Evolutionary conservation across 2,113 vertebrate species (phyloP).

Genomic region (Gymnobelideus leadbeateri): DNA sequence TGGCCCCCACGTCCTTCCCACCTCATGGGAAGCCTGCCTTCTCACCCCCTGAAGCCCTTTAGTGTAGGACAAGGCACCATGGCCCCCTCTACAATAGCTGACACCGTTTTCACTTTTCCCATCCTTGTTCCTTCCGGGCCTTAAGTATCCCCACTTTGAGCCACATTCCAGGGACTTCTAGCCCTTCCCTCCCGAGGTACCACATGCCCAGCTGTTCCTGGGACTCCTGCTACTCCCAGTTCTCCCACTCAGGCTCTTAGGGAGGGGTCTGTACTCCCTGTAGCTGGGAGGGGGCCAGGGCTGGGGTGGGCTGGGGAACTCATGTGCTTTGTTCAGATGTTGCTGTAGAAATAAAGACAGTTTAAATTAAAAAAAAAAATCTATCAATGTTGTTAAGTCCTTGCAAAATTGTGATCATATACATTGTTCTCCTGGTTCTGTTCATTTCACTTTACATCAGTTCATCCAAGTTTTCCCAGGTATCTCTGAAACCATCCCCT

Average conservation of each 20-base stretch:
- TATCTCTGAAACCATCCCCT: too few relatives aligned
- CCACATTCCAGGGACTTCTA: not conserved
- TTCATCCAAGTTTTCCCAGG: too few relatives aligned
- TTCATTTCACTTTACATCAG: too few relatives aligned
- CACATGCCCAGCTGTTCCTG: slow-evolving; percentile 40
- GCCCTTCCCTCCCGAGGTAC: not conserved
- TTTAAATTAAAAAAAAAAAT: too few relatives aligned
- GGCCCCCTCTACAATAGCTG: not conserved
- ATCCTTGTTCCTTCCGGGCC: not conserved
- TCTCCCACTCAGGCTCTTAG: not conserved
- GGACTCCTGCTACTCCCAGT: too few relatives aligned
- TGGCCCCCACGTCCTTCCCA: too few relatives aligned
- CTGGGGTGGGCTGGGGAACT: not conserved
- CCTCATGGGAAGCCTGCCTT: too few relatives aligned
- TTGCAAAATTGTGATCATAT: too few relatives aligned
- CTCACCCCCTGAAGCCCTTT: not conserved
- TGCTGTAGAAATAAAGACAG: slow-evolving; percentile 81
- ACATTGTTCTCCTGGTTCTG: too few relatives aligned
- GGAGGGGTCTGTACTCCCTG: not conserved
- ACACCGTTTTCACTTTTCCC: too few relatives aligned
- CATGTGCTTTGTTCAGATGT: slow-evolving; percentile 72
- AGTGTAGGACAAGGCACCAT: too few relatives aligned
- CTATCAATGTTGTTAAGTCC: too few relatives aligned
- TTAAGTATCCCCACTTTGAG: not conserved
- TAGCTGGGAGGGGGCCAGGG: not conserved